phyloP scores from a whole-genome alignment of 2,888 invertebrate genomes.

The Drosophila yooni region DNA sequence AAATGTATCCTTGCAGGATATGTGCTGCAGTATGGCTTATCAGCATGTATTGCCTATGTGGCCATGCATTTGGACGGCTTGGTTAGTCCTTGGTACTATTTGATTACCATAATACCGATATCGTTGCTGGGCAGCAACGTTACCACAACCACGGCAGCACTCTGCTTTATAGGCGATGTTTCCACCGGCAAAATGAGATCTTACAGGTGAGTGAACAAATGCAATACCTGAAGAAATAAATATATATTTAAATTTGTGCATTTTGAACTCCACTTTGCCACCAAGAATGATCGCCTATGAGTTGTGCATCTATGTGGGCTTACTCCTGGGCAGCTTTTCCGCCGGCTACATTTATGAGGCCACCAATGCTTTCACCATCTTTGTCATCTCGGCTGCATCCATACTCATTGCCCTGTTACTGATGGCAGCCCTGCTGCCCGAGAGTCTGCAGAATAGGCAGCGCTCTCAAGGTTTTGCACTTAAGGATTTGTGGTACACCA shows the following conservation, averaged over 20 bases:
- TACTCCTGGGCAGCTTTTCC: conserved; percentile 87
- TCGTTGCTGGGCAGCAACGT: conserved; percentile 87
- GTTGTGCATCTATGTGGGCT: conserved; percentile 87
- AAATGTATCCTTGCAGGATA: conserved; percentile 65
- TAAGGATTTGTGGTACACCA: conserved; percentile 74
- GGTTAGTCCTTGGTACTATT: conserved; percentile 84
- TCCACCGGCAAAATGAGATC: conserved; percentile 87
- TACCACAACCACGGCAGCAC: conserved; percentile 87
- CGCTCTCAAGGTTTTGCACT: conserved; percentile 26
- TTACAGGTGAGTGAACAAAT: conserved; percentile 85
- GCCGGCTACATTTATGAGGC: conserved; percentile 87
- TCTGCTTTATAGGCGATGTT: conserved; percentile 89
- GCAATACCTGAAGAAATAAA: background rate
- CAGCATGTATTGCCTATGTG: conserved; percentile 65
- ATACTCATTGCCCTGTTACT: conserved; percentile 67
- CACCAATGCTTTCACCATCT: conserved; percentile 72
- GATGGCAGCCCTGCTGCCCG: conserved; percentile 72
- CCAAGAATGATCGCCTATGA: conserved; percentile 88
- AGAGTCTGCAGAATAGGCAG: conserved; percentile 65
- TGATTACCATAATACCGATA: conserved; percentile 87
- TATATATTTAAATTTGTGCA: background rate
- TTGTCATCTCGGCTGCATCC: conserved; percentile 71
- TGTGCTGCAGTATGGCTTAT: conserved; percentile 71
- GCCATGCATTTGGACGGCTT: conserved; percentile 50
- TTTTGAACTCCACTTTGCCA: background rate